Percentiles rank a stretch among this genome's conserved stretches.
Conservation (phyloP, 2,888 invertebrate genomes). For the Drosophila atripex region DNA sequence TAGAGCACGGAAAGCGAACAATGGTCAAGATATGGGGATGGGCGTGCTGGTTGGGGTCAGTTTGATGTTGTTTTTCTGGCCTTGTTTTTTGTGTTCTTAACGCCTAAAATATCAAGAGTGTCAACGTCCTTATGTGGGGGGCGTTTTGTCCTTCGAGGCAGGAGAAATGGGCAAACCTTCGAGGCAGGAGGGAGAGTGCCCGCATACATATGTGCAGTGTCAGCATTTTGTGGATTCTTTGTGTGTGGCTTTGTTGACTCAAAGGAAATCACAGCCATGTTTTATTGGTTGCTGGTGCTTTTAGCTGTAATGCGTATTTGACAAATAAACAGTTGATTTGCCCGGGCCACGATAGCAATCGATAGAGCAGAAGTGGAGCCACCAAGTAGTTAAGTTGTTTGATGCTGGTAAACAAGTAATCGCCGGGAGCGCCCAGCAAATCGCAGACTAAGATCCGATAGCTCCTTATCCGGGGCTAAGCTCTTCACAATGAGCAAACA, state of each 20-base stretch:
- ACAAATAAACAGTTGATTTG: constrained; percentile 79
- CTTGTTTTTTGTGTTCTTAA: constrained; percentile 49
- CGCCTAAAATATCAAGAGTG: constrained; percentile 75
- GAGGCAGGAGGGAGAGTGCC: constrained; percentile 7
- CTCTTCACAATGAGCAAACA: constrained; percentile 35
- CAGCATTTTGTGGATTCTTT: constrained; percentile 61
- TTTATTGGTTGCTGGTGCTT: constrained; percentile 60
- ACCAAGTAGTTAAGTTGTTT: constrained; percentile 77
- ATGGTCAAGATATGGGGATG: constrained; percentile 35
- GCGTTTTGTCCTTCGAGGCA: constrained; percentile 55
- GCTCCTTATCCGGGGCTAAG: constrained; percentile 29
- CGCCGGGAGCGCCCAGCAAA: constrained; percentile 49
- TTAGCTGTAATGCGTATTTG: constrained; percentile 77
- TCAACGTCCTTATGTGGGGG: constrained; percentile 59
- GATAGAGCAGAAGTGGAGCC: constrained; percentile 47
- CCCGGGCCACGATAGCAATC: constrained; percentile 68
- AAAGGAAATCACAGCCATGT: constrained; percentile 50
- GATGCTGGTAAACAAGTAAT: constrained; percentile 77
- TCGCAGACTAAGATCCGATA: constrained; percentile 27
- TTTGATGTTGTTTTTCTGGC: constrained; percentile 35
- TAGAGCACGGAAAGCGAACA: constrained; percentile 54
- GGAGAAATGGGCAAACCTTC: constrained; percentile 9
- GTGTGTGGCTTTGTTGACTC: constrained; percentile 39
- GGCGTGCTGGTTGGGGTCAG: constrained; percentile 56
- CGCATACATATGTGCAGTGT: constrained; percentile 68